Percentiles rank a stretch among this genome's conserved stretches.
Conservation (phyloP, 2,797 vertebrate species). For the Leptoclinus maculatus region DNA sequence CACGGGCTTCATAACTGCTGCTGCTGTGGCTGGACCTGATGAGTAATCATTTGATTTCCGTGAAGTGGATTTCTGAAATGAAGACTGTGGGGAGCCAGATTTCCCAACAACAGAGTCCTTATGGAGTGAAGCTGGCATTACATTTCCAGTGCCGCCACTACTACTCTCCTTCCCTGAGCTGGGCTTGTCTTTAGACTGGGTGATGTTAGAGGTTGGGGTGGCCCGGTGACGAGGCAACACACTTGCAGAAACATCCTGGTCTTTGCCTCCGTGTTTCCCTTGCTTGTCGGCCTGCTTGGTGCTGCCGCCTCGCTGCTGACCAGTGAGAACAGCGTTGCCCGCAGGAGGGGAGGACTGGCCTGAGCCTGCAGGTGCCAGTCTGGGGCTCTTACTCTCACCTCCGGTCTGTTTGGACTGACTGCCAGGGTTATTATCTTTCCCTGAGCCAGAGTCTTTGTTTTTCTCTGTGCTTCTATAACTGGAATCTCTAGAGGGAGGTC, state of each 20-base stretch:
- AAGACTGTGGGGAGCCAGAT: slow-evolving; percentile 74
- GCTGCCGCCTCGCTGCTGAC: slow-evolving; percentile 78
- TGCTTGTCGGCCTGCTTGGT: slow-evolving; percentile 86
- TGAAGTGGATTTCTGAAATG: slow-evolving; percentile 74
- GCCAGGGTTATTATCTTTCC: slow-evolving; percentile 68
- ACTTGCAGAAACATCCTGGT: slow-evolving; percentile 79
- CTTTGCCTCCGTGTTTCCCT: slow-evolving; percentile 83
- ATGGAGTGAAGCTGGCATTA: slow-evolving; percentile 63
- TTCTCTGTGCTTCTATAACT: slow-evolving; percentile 76
- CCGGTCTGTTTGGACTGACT: slow-evolving; percentile 75
- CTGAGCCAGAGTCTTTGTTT: slow-evolving; percentile 76
- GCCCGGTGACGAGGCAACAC: slow-evolving; percentile 77
- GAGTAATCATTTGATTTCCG: slow-evolving; percentile 81
- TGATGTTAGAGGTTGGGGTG: slow-evolving; percentile 53
- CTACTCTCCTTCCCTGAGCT: slow-evolving; percentile 81
- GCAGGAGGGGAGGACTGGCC: slow-evolving; percentile 83
- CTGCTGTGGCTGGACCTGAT: slow-evolving; percentile 65
- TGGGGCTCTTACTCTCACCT: slow-evolving; percentile 74
- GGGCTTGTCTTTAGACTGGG: slow-evolving; percentile 75
- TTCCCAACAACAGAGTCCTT: slow-evolving; percentile 74
- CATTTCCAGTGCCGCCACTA: slow-evolving; percentile 65
- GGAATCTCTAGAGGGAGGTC: slow-evolving; percentile 74
- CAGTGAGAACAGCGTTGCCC: slow-evolving; percentile 81
- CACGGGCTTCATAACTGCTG: slow-evolving; percentile 72
- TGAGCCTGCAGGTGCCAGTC: slow-evolving; percentile 69